Evolutionary conservation across 2,888 invertebrate genomes (phyloP).

Genomic region (Pristionchus entomophagus): DNA sequence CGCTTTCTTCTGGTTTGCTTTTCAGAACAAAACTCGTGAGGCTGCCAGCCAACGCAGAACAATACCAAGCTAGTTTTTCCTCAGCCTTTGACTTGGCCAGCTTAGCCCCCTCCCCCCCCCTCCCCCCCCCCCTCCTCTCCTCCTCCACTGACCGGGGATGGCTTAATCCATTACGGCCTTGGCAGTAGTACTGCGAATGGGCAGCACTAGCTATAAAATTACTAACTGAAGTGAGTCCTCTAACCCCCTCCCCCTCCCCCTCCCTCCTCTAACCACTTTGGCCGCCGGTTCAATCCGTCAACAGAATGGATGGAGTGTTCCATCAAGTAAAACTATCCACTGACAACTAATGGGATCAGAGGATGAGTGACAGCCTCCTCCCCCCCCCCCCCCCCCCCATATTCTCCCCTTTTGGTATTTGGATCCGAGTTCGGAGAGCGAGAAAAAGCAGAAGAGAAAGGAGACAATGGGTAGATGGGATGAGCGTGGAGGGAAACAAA

Average conservation of each 20-base stretch:
- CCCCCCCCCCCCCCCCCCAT: too few species aligned
- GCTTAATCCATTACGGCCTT: conserved; percentile 40
- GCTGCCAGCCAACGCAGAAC: neutral
- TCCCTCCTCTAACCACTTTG: conserved; percentile 21
- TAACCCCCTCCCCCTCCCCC: neutral
- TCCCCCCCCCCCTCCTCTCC: neutral
- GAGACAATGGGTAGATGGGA: conserved; percentile 2
- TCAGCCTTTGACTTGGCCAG: neutral
- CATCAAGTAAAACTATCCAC: neutral
- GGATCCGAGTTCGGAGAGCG: neutral
- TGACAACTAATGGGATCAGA: conserved; percentile 1
- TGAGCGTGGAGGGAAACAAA: neutral
- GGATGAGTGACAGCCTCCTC: neutral
- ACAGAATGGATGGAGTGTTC: too few species aligned
- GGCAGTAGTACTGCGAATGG: conserved; percentile 17
- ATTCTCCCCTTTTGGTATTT: too few species aligned
- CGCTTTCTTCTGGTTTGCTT: conserved; percentile 8
- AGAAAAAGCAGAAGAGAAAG: neutral
- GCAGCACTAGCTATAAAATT: neutral
- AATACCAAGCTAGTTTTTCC: neutral
- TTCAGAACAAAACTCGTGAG: conserved; percentile 1
- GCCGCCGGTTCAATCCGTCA: conserved; percentile 4
- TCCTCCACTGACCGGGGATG: neutral
- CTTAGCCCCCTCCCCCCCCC: neutral
- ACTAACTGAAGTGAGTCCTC: conserved; percentile 9